phyloP scores from a whole-genome alignment of 2,113 vertebrate genomes.

The Steatornis caripensis region DNA sequence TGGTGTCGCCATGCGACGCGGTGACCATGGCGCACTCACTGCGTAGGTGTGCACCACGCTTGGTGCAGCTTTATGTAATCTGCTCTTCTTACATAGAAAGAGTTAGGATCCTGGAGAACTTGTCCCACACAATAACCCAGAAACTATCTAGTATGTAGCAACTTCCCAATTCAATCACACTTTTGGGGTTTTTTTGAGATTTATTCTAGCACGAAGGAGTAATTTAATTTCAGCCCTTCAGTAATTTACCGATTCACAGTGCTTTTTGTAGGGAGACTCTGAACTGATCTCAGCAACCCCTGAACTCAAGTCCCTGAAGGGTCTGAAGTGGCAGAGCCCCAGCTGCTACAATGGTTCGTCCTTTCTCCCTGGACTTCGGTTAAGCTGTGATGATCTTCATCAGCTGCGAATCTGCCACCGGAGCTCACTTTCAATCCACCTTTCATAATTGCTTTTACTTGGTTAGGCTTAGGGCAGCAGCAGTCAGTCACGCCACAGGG shows the following conservation, averaged over 20 bases:
- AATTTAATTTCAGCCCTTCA: neutral
- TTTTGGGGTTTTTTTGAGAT: neutral
- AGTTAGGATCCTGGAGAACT: neutral
- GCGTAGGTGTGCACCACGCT: neutral
- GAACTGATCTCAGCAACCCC: neutral
- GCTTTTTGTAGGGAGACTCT: too few relatives aligned
- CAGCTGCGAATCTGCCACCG: neutral
- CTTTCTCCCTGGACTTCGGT: neutral
- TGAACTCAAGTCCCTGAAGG: fast-evolving
- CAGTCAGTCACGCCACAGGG: neutral
- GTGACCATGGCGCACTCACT: neutral
- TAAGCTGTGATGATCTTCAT: neutral
- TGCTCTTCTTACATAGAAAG: fast-evolving
- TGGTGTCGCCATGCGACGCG: neutral
- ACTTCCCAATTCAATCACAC: fast-evolving
- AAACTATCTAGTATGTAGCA: neutral
- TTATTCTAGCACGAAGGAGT: neutral
- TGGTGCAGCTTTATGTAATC: neutral
- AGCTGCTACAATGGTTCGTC: fast-evolving
- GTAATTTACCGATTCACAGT: neutral
- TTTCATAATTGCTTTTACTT: neutral
- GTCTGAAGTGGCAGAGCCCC: neutral
- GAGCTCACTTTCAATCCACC: neutral
- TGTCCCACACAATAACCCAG: neutral
- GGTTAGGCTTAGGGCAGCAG: neutral